Evolutionary conservation across 2,888 invertebrate genomes (phyloP).

Genomic region (Tridacna crocea): DNA sequence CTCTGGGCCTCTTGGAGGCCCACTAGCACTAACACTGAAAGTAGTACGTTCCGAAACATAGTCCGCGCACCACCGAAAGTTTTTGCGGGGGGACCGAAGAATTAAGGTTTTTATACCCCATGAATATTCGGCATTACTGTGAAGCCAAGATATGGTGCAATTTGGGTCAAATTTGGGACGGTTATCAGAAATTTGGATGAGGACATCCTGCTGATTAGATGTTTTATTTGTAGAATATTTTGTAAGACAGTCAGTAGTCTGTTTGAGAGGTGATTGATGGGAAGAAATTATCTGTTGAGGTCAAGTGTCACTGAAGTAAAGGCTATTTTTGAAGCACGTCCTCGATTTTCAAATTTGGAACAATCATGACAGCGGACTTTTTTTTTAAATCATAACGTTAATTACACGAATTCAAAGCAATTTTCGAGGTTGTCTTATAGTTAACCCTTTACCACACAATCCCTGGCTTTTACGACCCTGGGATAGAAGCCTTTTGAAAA

Average conservation of each 20-base stretch:
- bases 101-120: slow-evolving; percentile 52
- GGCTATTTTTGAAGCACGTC: slow-evolving; percentile 2
- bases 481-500: too few relatives aligned
- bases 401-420: not conserved
- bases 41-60: slow-evolving; percentile 50
- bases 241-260: slow-evolving; percentile 8
- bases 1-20: slow-evolving; percentile 61
- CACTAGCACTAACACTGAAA: slow-evolving; percentile 62
- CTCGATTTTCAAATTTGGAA: not conserved
- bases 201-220: slow-evolving; percentile 25
- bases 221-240: slow-evolving; percentile 20
- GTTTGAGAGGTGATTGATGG: not conserved
- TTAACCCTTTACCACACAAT: too few relatives aligned
- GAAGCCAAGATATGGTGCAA: slow-evolving; percentile 40
- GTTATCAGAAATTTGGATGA: slow-evolving; percentile 30
- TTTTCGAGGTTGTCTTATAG: not conserved
- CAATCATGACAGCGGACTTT: too few relatives aligned
- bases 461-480: too few relatives aligned
- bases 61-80: slow-evolving; percentile 23
- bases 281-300: not conserved
- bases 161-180: slow-evolving; percentile 46
- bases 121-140: slow-evolving; percentile 24
- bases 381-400: not conserved
- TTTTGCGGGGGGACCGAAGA: not conserved
- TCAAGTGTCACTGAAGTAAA: slow-evolving; percentile 7